Evolutionary conservation across 2,888 invertebrate species (phyloP).

Genomic region (Hirtodrosophila histrioides): DNA sequence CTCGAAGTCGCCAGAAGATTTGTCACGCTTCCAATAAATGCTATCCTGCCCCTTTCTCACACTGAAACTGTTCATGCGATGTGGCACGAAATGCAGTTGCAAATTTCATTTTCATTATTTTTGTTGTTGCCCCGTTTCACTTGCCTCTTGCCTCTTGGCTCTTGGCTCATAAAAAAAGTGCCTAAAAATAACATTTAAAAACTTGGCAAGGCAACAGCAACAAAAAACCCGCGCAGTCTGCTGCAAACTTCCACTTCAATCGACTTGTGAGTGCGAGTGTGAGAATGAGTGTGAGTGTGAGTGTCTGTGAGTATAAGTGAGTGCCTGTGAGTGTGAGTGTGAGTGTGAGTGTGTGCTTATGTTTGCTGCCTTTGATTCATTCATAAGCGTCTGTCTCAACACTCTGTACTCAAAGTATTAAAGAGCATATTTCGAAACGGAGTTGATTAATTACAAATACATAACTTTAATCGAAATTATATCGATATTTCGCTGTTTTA

Average conservation of each 20-base stretch:
- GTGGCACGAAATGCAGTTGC: conserved; percentile 42
- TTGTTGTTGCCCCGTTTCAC: conserved; percentile 15
- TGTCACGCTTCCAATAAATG: conserved; percentile 48
- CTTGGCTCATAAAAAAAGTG: conserved; percentile 42
- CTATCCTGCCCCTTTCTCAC: background rate
- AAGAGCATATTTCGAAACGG: background rate
- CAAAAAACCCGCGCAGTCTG: conserved; percentile 53
- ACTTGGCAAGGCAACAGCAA: conserved; percentile 38
- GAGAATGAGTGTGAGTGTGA: conserved; percentile 26
- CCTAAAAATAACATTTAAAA: conserved; percentile 65
- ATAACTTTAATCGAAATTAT: no score
- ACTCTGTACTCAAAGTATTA: conserved; percentile 24
- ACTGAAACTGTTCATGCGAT: conserved; percentile 10
- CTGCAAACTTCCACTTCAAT: conserved; percentile 72
- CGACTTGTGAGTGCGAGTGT: conserved; percentile 34
- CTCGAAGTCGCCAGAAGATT: conserved; percentile 37
- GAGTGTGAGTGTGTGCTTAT: conserved; percentile 39
- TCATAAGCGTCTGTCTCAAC: conserved; percentile 56
- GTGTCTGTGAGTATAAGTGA: background rate
- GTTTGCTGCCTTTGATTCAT: conserved; percentile 63
- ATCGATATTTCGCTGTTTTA: no score
- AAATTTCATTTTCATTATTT: conserved; percentile 52
- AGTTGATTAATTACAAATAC: no score
- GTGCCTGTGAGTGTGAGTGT: conserved; percentile 7
- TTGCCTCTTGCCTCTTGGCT: no score